Evolutionary conservation across 2,113 vertebrate species (phyloP).

Genomic region (Hyaena hyaena): DNA sequence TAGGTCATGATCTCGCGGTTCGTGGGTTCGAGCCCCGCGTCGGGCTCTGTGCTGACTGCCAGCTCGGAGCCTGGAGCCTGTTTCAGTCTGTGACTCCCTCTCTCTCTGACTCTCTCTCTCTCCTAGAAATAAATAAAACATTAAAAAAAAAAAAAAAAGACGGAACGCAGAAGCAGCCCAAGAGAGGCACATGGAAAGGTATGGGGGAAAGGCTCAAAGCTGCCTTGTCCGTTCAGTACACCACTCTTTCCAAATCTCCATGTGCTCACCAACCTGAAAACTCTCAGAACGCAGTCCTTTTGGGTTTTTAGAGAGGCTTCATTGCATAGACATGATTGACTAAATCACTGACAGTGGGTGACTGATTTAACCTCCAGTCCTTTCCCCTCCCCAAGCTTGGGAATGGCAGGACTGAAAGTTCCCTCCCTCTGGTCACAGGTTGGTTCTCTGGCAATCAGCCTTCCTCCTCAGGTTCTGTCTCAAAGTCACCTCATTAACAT

Average conservation of each 20-base stretch:
- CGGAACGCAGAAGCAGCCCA: background rate
- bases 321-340: background rate
- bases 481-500: background rate
- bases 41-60: no score
- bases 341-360: background rate
- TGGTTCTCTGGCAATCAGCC: background rate
- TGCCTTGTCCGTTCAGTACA: no score
- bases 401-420: background rate
- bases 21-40: no score
- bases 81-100: no score
- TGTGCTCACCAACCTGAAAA: background rate
- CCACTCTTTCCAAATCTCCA: background rate
- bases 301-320: background rate
- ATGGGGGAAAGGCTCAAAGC: background rate
- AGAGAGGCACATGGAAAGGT: background rate
- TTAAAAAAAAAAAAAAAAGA: background rate
- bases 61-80: no score
- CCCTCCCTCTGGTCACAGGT: background rate
- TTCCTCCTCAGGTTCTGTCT: background rate
- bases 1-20: no score
- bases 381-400: background rate
- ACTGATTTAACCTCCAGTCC: background rate
- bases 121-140: no score
- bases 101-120: no score
- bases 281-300: background rate